Percentiles rank a stretch among this genome's conserved stretches.
phyloP scores from a whole-genome alignment of 2,888 invertebrate genomes.

The Lepidochrysops patricia region DNA sequence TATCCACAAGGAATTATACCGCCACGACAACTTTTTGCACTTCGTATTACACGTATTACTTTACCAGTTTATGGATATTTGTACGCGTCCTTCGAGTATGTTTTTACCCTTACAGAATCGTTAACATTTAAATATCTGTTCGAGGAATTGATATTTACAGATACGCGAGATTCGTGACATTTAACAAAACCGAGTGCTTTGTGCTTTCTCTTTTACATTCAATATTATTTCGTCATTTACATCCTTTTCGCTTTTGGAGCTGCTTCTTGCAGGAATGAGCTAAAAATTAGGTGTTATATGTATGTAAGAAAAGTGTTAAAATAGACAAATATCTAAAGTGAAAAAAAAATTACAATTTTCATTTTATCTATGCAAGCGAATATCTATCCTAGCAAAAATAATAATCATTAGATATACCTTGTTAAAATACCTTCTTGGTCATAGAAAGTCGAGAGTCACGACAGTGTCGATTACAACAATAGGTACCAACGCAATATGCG shows the following conservation, averaged over 20 bases:
- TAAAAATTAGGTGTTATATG: too few species aligned
- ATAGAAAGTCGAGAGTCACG: slow-evolving; percentile 11
- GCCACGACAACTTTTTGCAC: slow-evolving; percentile 7
- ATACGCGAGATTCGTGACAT: neutral
- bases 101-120: neutral
- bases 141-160: neutral
- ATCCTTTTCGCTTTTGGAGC: too few species aligned
- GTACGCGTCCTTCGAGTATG: neutral
- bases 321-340: neutral
- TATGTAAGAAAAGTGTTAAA: neutral
- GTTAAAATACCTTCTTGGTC: neutral
- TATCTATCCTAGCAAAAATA: neutral
- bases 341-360: too few species aligned
- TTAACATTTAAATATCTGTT: neutral
- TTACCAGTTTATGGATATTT: slow-evolving; percentile 3
- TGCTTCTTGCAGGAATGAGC: too few species aligned
- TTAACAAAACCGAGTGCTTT: neutral
- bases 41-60: slow-evolving; percentile 1
- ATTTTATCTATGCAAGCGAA: too few species aligned
- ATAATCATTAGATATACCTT: neutral
- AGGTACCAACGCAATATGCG: slow-evolving; percentile 11
- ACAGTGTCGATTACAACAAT: slow-evolving; percentile 11
- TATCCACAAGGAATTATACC: slow-evolving; percentile 1
- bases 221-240: neutral
- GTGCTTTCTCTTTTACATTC: neutral